Conservation (phyloP, 2,888 invertebrate species). For the Clusia tigrina region DNA sequence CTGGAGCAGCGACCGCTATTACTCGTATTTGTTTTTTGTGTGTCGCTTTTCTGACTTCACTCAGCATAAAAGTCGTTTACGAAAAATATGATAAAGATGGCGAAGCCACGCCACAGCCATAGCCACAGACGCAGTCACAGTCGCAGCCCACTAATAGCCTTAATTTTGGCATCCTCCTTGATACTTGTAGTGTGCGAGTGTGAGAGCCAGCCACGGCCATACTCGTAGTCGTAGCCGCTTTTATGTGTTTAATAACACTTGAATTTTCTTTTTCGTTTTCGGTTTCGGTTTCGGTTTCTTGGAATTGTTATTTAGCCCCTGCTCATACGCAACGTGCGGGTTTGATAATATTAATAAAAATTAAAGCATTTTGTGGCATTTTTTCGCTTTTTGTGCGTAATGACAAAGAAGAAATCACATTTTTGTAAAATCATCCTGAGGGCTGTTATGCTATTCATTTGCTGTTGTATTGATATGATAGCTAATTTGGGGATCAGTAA, state of each 20-base stretch:
- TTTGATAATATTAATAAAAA: slow-evolving; percentile 11
- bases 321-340: slow-evolving; percentile 1
- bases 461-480: neutral
- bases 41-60: neutral
- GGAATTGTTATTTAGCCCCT: slow-evolving; percentile 6
- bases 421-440: neutral
- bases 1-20: neutral
- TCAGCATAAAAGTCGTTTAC: neutral
- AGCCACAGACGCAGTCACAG: neutral
- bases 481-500: neutral
- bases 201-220: no score
- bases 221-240: no score
- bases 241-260: slow-evolving; percentile 9
- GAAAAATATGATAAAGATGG: neutral
- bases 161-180: slow-evolving; percentile 5
- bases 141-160: slow-evolving; percentile 7
- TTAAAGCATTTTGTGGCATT: neutral
- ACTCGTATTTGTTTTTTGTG: neutral
- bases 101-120: neutral
- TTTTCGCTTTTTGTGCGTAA: neutral
- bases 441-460: neutral
- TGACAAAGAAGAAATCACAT: neutral
- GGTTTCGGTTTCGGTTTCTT: neutral
- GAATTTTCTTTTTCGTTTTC: neutral
- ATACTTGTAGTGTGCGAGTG: neutral